Conservation (phyloP, 2,888 invertebrate genomes). For the Eumacrocentrus americanus region DNA sequence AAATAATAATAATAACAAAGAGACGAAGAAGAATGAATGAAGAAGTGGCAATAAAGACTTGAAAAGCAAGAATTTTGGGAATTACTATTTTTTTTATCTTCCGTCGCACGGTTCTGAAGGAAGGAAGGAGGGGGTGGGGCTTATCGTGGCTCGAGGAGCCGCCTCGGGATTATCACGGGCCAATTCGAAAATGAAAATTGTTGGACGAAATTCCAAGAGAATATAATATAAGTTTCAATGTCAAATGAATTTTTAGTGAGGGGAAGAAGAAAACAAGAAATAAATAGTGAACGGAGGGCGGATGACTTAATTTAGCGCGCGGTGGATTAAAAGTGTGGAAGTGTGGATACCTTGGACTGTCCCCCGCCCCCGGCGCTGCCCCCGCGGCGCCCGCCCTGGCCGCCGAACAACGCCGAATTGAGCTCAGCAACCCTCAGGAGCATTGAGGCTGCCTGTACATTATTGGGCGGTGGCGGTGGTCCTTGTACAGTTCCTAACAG, state of each 20-base stretch:
- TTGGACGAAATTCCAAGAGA: neutral
- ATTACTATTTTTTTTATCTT: neutral
- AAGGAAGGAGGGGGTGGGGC: conserved; percentile 16
- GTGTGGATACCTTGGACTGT: conserved; percentile 62
- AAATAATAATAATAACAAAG: neutral
- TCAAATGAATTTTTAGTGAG: neutral
- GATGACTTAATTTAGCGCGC: conserved; percentile 46
- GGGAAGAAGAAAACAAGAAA: neutral
- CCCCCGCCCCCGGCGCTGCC: conserved; percentile 64
- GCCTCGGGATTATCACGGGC: conserved; percentile 35
- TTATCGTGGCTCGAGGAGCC: conserved; percentile 31
- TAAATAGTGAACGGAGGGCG: conserved; percentile 38
- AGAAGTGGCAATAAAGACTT: neutral
- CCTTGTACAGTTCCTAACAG: too few species aligned
- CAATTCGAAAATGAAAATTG: conserved; percentile 8
- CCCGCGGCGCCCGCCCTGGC: conserved; percentile 61
- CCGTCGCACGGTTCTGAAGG: neutral
- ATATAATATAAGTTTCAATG: too few species aligned
- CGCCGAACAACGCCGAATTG: conserved; percentile 57
- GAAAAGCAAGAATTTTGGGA: neutral
- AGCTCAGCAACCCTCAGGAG: conserved; percentile 59
- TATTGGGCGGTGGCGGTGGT: conserved; percentile 10
- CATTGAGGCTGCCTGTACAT: conserved; percentile 40
- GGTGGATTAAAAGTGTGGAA: conserved; percentile 60
- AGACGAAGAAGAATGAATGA: neutral